A percentile compares a stretch with the other conserved stretches of the same genome.
Evolutionary conservation across 2,113 vertebrate genomes (phyloP).

Genomic region (Prionailurus bengalensis): DNA sequence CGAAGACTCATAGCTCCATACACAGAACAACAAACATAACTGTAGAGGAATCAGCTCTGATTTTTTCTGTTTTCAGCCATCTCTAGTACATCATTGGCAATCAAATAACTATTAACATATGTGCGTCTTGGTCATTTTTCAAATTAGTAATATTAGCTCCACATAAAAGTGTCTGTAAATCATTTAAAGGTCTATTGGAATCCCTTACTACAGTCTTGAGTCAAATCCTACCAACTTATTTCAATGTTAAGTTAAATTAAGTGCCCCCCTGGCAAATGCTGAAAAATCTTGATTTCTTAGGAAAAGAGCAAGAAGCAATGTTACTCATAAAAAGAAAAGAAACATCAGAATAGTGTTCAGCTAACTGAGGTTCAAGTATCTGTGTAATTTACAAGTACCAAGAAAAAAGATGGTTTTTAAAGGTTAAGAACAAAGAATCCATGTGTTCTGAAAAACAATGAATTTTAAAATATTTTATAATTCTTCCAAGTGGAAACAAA

Average conservation of each 20-base stretch:
- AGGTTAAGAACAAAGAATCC: not conserved
- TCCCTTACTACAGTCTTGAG: not conserved
- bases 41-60: not conserved
- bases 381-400: not conserved
- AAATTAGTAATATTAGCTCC: not conserved
- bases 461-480: not conserved
- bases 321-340: not conserved
- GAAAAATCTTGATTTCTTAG: slow-evolving; percentile 14
- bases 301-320: slow-evolving; percentile 6
- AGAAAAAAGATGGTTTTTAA: not conserved
- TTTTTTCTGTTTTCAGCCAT: not conserved
- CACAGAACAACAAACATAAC: not conserved
- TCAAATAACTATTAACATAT: not conserved
- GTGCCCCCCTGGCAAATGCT: not conserved
- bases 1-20: not conserved
- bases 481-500: not conserved
- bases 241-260: slow-evolving; percentile 11
- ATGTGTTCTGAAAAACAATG: not conserved
- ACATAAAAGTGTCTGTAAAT: not conserved
- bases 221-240: slow-evolving; percentile 40
- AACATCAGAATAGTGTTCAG: not conserved
- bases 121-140: not conserved
- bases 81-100: not conserved
- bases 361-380: not conserved
- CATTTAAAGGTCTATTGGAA: slow-evolving; percentile 3